Percentiles rank a stretch among this genome's conserved stretches.
Evolutionary conservation across 2,888 invertebrate genomes (phyloP).

Genomic region (Pimpla rufipes): DNA sequence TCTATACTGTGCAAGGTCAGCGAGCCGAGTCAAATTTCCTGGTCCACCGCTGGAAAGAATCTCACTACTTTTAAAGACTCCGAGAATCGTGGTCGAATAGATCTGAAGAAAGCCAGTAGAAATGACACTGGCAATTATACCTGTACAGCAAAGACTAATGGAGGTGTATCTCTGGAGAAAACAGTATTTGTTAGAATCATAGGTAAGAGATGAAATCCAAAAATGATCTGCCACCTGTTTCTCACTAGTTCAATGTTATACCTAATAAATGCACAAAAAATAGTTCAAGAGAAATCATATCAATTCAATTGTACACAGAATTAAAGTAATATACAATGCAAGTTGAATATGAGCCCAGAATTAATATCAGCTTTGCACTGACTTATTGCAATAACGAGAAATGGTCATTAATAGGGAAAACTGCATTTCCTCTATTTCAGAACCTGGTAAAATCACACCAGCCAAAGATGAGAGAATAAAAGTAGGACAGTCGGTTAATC

Average conservation of each 20-base stretch:
- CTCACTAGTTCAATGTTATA: too few relatives aligned
- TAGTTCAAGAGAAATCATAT: background rate
- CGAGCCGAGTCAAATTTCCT: constrained; percentile 87
- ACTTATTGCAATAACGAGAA: background rate
- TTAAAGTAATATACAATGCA: background rate
- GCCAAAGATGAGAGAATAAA: constrained; percentile 86
- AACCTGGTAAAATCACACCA: constrained; percentile 86
- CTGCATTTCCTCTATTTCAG: constrained; percentile 84
- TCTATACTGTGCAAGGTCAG: constrained; percentile 87
- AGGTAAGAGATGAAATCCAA: constrained; percentile 75
- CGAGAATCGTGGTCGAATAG: constrained; percentile 85
- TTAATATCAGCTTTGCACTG: background rate
- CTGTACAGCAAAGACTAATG: constrained; percentile 86
- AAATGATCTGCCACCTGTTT: background rate
- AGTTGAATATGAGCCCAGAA: background rate
- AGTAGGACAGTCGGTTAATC: constrained; percentile 86
- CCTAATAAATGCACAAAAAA: too few relatives aligned
- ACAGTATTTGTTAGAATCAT: constrained; percentile 82
- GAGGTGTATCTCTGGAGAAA: constrained; percentile 80
- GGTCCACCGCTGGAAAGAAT: constrained; percentile 87
- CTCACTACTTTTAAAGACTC: constrained; percentile 85
- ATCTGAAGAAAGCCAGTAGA: constrained; percentile 86
- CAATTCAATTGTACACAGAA: background rate
- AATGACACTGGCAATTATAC: constrained; percentile 88
- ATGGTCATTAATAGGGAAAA: background rate